Percentiles rank a stretch among this genome's conserved stretches.
Evolutionary conservation across 2,797 vertebrate species (phyloP).

Genomic region (Oceanodroma leucorhoa): DNA sequence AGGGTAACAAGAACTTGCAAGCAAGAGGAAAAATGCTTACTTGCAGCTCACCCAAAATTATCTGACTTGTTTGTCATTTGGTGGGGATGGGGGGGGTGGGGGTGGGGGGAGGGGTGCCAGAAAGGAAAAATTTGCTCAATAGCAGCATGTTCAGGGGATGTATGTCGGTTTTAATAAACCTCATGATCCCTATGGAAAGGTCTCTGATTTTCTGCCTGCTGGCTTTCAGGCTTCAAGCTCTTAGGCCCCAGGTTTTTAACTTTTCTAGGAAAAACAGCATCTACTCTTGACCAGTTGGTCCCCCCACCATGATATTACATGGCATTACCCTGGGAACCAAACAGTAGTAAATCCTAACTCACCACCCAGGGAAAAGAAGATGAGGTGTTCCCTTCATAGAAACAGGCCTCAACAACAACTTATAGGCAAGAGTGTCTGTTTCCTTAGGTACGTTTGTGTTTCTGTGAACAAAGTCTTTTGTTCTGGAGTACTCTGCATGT

Average conservation of each 20-base stretch:
- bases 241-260: not conserved
- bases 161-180: not conserved
- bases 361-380: not conserved
- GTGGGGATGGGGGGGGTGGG: fast-evolving
- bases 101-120: no score
- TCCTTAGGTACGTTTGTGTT: not conserved
- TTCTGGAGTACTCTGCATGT: not conserved
- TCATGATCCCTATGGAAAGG: not conserved
- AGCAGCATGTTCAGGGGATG: not conserved
- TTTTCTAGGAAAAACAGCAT: not conserved
- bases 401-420: not conserved
- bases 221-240: not conserved
- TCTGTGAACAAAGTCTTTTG: not conserved
- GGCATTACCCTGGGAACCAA: not conserved
- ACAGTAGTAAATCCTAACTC: not conserved
- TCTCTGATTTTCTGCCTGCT: not conserved
- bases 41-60: not conserved
- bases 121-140: not conserved
- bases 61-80: not conserved
- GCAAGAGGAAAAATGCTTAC: not conserved
- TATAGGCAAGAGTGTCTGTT: not conserved
- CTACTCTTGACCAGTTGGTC: not conserved
- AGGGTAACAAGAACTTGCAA: not conserved
- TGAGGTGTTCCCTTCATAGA: not conserved
- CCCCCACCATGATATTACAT: not conserved